A percentile compares a stretch with the other conserved stretches of the same genome.
These are phyloP conservation scores for Mylabris phalerata DNA, from an alignment of 1,140 invertebrate genomes.

Conservation along the genomic window DNA sequence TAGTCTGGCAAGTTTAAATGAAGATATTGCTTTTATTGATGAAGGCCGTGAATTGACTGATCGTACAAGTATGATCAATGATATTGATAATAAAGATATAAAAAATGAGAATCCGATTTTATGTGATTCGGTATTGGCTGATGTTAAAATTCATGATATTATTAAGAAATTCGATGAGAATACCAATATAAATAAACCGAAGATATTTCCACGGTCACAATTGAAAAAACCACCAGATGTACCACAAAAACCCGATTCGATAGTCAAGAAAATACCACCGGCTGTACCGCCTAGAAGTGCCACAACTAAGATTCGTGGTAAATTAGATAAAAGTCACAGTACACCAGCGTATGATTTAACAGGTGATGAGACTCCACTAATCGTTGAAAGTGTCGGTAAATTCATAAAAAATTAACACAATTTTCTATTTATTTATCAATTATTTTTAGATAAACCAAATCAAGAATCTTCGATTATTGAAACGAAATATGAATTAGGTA, in stretches of 20 bases:
- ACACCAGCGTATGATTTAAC: constrained; percentile 67
- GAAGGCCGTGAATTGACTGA: constrained; percentile 39
- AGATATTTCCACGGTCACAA: constrained; percentile 29
- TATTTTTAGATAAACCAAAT: background rate
- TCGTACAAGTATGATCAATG: constrained; percentile 34
- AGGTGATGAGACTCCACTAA: constrained; percentile 29
- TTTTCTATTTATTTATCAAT: background rate
- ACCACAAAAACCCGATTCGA: constrained; percentile 33
- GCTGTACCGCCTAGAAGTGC: constrained; percentile 35
- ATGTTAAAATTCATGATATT: constrained; percentile 39
- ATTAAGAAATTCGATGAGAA: constrained; percentile 39
- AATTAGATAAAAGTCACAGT: constrained; percentile 68
- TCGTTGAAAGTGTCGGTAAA: constrained; percentile 11
- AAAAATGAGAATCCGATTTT: constrained; percentile 4
- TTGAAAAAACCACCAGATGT: constrained; percentile 36
- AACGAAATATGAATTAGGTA: constrained; percentile 34
- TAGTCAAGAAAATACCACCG: constrained; percentile 27
- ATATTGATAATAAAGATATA: constrained; percentile 11
- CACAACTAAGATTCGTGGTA: constrained; percentile 43
- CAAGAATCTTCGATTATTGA: constrained; percentile 10
- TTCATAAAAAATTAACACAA: constrained; percentile 1
- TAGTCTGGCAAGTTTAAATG: constrained; percentile 36
- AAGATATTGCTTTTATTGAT: constrained; percentile 38
- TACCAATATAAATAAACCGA: constrained; percentile 21
- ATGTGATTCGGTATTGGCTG: constrained; percentile 28